Evolutionary conservation across 2,113 vertebrate genomes (phyloP), one percentile per base, ranked within the genome.

Genomic region (Coryphaenoides rupestris): DNA sequence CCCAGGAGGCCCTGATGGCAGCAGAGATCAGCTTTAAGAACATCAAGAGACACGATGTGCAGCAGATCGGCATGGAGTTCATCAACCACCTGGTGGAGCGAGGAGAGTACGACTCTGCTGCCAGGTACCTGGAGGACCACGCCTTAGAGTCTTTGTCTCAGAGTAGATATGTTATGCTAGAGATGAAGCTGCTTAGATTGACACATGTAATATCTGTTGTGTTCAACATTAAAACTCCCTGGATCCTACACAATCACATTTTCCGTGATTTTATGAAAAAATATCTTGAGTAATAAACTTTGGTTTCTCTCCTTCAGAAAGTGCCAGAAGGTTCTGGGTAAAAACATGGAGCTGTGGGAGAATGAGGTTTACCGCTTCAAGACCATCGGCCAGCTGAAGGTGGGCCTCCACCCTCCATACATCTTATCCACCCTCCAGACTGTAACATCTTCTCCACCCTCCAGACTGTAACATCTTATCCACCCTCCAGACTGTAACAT

Each of bases 281-380:
- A 40, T 2, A 40, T 40, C 9, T 40, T 12, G 33, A 40, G 13
- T 40, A 40, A 40, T 40, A 40, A 40, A 40, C 33, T 12, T 13
- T n/a, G n/a, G 33, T 62, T 53, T 67, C 74, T 75, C 58, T 7
- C 2, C n/a, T n/a, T 53, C 78, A 99, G 98, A 69, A 98, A 98
- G 82, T 99, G 96, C 80, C 96, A 98, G 83, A 99, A 97, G 81
- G 95, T 99, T 78, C 94, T 99, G 63, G 96, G 98, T 26, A 99
- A 97, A 90, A 99, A 98, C 88, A 95, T 96, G 91, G 94, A 95
- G 64, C 90, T 99, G 19, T 99, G 98, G 98, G 98, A 99, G 85
- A 96, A 95, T 79, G 95, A 99, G 90, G 98, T 98, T 26, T 97
- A 96, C 84, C 92, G 94, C 60, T 99, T 99, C 83, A 99, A 95